Conservation (phyloP, 2,113 vertebrate species). For the Prunella fulvescens region DNA sequence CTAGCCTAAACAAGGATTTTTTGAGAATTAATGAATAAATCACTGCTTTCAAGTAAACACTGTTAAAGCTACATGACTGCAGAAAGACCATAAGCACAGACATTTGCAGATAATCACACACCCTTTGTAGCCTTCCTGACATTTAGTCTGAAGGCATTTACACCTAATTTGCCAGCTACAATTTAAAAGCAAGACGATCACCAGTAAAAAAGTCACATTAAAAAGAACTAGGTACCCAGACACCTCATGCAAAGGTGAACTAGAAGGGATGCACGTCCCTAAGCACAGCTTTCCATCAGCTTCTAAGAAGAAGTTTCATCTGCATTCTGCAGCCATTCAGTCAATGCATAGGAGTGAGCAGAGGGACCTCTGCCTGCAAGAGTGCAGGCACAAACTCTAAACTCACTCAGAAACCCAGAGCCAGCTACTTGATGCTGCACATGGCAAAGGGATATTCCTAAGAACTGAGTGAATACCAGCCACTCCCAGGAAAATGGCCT, state of each 20-base stretch:
- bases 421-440: neutral
- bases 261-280: neutral
- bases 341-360: neutral
- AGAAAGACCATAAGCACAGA: neutral
- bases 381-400: neutral
- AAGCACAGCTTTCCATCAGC: fast-evolving
- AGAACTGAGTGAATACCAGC: neutral
- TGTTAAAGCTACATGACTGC: neutral
- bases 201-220: neutral
- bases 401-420: neutral
- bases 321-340: neutral
- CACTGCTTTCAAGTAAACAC: neutral
- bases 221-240: neutral
- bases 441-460: neutral
- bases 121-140: neutral
- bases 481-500: neutral
- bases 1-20: neutral
- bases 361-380: neutral
- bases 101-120: neutral
- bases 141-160: neutral
- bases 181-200: neutral
- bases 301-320: neutral
- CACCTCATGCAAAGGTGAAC: neutral
- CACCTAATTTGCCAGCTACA: neutral
- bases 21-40: neutral